Evolutionary conservation across 2,888 invertebrate genomes (phyloP), one percentile per base, ranked within the genome.

Genomic region (Coleophora deauratella): DNA sequence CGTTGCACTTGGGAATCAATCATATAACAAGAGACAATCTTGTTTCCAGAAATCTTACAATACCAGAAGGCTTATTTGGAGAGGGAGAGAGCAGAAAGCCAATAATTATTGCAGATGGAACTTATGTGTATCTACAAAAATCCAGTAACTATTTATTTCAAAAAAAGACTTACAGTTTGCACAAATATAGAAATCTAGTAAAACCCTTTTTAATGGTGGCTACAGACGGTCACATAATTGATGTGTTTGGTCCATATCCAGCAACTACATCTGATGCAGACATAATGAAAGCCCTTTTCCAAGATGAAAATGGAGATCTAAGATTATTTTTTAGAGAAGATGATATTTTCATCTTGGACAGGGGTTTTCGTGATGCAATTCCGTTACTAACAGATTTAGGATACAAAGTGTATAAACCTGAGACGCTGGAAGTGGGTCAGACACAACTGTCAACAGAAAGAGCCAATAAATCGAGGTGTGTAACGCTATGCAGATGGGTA

Each of bases 401-500:
- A 28, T 41, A 33, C 37, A 33, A 33, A 14, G 27, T 33, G 9
- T 31, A 32, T 33, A 33, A 27, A 15, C 37, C 41, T 10, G 36
- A 21, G 11, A 11, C 33, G 14, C 14, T 35, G 15, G 14, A 33
- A 7, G 10, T 7, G 33, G 31, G 37, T 27, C 31, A 37, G 36
- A 37, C 31, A 12, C 40, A 43, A 35, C 32, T 47, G 9, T 40
- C 43, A 2, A 47, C 44, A 9, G 37, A 11, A 9, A 35, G 41
- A 27, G 45, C 43, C 27, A 44, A 48, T 40, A 42, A 46, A 38
- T 43, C 46, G 3, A 40, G 48, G 28, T 35, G 36, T 28, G 44
- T 48, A 27, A 48, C 45, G 38, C 42, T 48, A 9, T 45, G 45
- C 33, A 37, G 46, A 38, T 46, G 42, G 44, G 48, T 48, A 36